Base-by-base conservation (phyloP, 2,113 vertebrate species). In the Nanorana parkeri region DNA sequence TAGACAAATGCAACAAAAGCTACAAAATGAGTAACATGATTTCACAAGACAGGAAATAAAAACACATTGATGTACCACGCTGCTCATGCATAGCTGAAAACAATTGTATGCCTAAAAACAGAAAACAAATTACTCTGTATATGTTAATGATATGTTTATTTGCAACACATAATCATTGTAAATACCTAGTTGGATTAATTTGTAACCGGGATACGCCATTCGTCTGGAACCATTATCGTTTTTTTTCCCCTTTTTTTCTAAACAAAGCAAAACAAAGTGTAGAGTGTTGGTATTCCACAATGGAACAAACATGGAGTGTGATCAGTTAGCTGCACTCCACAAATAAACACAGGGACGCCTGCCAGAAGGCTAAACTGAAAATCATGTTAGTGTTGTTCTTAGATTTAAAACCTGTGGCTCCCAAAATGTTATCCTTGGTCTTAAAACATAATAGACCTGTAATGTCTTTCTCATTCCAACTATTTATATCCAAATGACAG, bases 261-360 rank as follows among this genome's bases (percentile, higher is more conserved):
- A 75, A 82, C 85, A 93, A 91, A 87, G 87, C 90, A 87, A 89
- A 88, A 88, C 89, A 86, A 91, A 92, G 92, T 84, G 87, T 90
- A 87, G 84, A 87, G 84, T 68, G 64, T 89, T 90, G 91, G 91
- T 93, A 90, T 92, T 94, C 95, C 94, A 75, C 91, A 92, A 86
- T 90, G 93, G 92, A 94, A 91, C 88, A 94, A 94, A 96, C 94
- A 95, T 0, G 83, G 90, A 94, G 92, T 96, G 91, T 93, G 93
- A 96, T 96, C 93, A 93, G 93, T 94, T 93, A 93, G 89, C 91
- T 92, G 91, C 88, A 93, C 90, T 90, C 91, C 89, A 84, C 91
- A 93, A 92, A 93, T 93, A 95, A 96, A 95, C 92, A 93, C 84
- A 92, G 90, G 83, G 86, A 86, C 85, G 86, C 89, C 88, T 89